Base-by-base conservation (phyloP, 2,888 invertebrate species). In the Yponomeuta evonymella region DNA sequence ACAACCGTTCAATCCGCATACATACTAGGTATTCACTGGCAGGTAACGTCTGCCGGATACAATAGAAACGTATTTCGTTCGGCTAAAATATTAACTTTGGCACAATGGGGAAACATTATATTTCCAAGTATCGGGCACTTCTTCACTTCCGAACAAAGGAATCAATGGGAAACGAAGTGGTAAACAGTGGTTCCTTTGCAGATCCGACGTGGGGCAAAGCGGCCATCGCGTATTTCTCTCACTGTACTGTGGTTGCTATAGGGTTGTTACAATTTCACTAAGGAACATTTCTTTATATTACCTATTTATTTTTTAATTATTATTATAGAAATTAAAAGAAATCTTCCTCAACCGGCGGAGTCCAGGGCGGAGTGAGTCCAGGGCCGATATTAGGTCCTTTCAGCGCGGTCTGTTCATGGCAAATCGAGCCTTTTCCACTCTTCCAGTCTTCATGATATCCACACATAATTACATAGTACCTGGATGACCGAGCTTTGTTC, bases 131-230 rank as follows among this genome's bases (percentile, higher is more conserved):
- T 83, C 82, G 79, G 81, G 85, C 84, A 88, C 88, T 90, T 90
- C 89, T 90, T 89, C 90, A 90, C 90, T 90, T 90, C 86, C 88
- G 82, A 91, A 92, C 90, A 92, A 92, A 85, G 84, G 85, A 77
- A 83, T 88, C 85, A 89, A 91, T 89, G 80, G 86, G 82, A 88
- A 85, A 85, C 89, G 88, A 92, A 90, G 87, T 91, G 92, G 90
- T 90, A 90, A 90, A 89, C 90, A 89, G 86, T 83, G 86, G 83
- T 85, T 83, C 81, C 82, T 81, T 83, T 79, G 77, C 79, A 82
- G 82, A 82, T 81, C 78, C 78, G 78, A 78, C 79, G 58, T 70
- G 76, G 76, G 75, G 78, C 76, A 80, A 78, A 79, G 76, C 81
- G 78, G 75, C 76, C 76, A 77, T 74, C 75, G 76, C 15, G 73